A percentile compares a stretch with the other conserved stretches of the same genome.
Evolutionary conservation across 2,888 invertebrate genomes (phyloP).

Genomic region (Athalia cordata): DNA sequence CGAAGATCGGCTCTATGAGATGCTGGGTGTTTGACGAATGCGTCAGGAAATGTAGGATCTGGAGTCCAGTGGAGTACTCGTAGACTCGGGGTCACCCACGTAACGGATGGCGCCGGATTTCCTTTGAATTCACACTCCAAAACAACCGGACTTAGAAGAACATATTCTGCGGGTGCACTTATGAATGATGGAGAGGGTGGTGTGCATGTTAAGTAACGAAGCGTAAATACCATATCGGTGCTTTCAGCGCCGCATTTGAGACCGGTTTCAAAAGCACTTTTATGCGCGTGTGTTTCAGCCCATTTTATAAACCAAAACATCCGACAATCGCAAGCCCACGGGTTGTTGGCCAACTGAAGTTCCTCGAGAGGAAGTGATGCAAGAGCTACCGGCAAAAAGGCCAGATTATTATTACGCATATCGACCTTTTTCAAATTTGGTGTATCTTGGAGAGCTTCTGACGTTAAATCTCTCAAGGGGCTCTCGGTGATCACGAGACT

Average conservation of each 20-base stretch:
- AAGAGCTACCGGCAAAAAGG: conserved; percentile 83
- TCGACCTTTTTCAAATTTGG: conserved; percentile 70
- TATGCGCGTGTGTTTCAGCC: conserved; percentile 76
- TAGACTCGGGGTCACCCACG: conserved; percentile 89
- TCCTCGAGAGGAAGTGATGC: conserved; percentile 80
- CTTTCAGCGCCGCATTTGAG: conserved; percentile 77
- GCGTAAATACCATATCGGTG: conserved; percentile 79
- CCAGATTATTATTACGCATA: conserved; percentile 79
- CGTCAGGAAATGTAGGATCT: conserved; percentile 80
- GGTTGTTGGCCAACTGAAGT: conserved; percentile 83
- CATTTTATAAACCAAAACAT: conserved; percentile 86
- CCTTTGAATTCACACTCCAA: conserved; percentile 87
- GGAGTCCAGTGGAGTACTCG: conserved; percentile 87
- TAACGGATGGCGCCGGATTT: conserved; percentile 86
- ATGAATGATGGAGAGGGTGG: conserved; percentile 78
- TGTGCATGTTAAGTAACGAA: conserved; percentile 84
- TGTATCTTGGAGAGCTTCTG: conserved; percentile 61
- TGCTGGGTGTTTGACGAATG: conserved; percentile 80
- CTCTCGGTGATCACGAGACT: conserved; percentile 79
- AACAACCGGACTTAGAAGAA: conserved; percentile 76
- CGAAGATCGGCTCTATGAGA: conserved; percentile 76
- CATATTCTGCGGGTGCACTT: conserved; percentile 79
- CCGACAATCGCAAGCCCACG: conserved; percentile 91
- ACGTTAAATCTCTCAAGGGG: conserved; percentile 64
- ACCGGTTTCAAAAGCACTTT: conserved; percentile 75